Evolutionary conservation across 2,888 invertebrate genomes (phyloP), one percentile per base, ranked within the genome.

Genomic region (Shargacucullia verbasci): DNA sequence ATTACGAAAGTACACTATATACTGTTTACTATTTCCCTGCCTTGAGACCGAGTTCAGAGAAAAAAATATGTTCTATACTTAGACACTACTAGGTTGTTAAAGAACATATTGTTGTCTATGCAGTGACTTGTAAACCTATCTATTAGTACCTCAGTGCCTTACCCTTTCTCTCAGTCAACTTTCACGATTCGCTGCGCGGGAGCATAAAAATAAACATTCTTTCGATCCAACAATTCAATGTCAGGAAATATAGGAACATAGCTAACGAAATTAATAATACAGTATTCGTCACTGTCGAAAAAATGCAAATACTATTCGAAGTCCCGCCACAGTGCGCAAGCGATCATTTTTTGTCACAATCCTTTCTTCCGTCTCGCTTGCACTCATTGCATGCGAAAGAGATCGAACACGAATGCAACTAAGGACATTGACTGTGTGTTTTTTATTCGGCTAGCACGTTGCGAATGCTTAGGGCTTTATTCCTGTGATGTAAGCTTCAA

Each of bases 261-360:
- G 1, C n/a, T 7, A 45, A 37, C 13, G 10, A 55, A 34, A 20
- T 9, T 38, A 63, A 70, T 49, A 59, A 70, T 59, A 50, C 20
- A 15, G 63, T 46, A 33, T 34, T 54, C 59, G 38, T 59, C 52
- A 57, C 45, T 44, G 12, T 49, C 48, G 60, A 71, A 74, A 70
- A 74, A 74, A 65, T 64, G 63, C 68, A 63, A 59, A 74, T 41
- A 61, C 52, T 48, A 46, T 49, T 38, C 57, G 41, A 50, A 43
- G 38, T 63, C 73, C 57, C n/a, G n/a, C 73, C 59, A 43, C 62
- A 44, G 31, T 73, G 73, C 64, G 66, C 76, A 64, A 61, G 66
- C 77, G 69, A 66, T 68, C 52, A 46, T 68, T 76, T 76, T 76
- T 76, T 76, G 64, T 73, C 64, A 66, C 46, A 64, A 62, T 73